phyloP scores from a whole-genome alignment of 1,140 invertebrate genomes.

The Saccostrea glomerata region DNA sequence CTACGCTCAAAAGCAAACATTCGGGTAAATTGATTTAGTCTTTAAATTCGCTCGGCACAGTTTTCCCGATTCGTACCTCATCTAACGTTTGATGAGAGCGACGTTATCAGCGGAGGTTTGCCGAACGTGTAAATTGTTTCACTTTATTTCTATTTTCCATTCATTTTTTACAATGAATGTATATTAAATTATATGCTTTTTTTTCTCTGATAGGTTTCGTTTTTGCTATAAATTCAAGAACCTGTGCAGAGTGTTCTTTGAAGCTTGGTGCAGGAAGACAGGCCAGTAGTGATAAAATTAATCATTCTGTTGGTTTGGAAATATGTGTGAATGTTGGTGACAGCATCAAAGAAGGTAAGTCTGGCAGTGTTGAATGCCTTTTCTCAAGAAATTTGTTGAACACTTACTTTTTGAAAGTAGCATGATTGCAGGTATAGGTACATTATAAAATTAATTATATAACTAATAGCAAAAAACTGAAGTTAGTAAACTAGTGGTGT shows the following conservation, averaged over 20 bases:
- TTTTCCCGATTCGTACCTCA: too few species aligned
- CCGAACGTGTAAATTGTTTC: too few species aligned
- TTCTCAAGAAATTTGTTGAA: too few species aligned
- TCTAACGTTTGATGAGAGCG: too few species aligned
- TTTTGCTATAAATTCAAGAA: constrained; percentile 77
- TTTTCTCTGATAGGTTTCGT: constrained; percentile 76
- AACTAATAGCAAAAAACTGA: too few species aligned
- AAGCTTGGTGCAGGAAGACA: constrained; percentile 79
- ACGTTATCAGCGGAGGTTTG: too few species aligned
- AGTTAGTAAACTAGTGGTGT: too few species aligned
- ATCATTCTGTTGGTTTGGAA: constrained; percentile 79
- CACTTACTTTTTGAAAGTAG: too few species aligned
- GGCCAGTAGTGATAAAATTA: constrained; percentile 74
- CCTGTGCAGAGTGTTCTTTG: constrained; percentile 70
- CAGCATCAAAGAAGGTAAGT: constrained; percentile 72
- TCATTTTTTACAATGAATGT: background rate
- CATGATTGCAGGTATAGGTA: too few species aligned
- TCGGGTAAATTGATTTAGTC: constrained; percentile 55
- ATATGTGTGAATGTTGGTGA: constrained; percentile 76
- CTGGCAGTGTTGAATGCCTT: too few species aligned
- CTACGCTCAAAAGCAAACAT: constrained; percentile 64
- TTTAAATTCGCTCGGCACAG: too few species aligned
- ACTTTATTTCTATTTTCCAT: background rate
- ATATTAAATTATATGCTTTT: constrained; percentile 7
- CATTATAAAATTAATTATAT: too few species aligned